A percentile compares a stretch with the other conserved stretches of the same genome.
Evolutionary conservation across 2,888 invertebrate genomes (phyloP).

Genomic region (Teleiodes luculella): DNA sequence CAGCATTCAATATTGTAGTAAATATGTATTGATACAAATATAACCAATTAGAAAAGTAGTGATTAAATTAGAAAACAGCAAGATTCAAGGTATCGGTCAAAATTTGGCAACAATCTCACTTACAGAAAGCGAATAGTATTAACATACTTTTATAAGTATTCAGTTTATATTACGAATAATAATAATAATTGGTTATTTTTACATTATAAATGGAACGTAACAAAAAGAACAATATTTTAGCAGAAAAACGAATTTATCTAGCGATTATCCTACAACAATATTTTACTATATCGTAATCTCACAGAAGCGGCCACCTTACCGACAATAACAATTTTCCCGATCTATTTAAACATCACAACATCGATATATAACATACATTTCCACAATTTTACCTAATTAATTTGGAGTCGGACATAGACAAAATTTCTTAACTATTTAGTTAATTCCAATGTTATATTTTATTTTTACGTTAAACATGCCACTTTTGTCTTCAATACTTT

Average conservation of each 20-base stretch:
- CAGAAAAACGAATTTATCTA: conserved; percentile 33
- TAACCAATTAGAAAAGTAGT: background rate
- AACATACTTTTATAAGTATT: conserved; percentile 18
- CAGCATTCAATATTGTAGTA: no score
- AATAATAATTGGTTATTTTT: background rate
- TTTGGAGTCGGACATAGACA: background rate
- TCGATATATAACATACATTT: conserved; percentile 17
- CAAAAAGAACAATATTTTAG: conserved; percentile 4
- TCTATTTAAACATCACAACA: conserved; percentile 23
- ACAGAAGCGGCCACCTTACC: background rate
- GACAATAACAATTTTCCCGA: conserved; percentile 17
- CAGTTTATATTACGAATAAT: background rate
- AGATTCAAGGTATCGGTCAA: conserved; percentile 32
- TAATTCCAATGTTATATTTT: background rate
- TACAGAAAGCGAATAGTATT: conserved; percentile 26
- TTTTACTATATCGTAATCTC: conserved; percentile 11
- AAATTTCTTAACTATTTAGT: conserved; percentile 5
- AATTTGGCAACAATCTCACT: conserved; percentile 56
- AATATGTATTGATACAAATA: background rate
- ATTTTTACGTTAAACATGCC: conserved; percentile 36
- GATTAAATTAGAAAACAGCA: background rate
- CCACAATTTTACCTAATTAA: background rate
- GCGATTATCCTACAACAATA: conserved; percentile 31
- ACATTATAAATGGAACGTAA: conserved; percentile 5
- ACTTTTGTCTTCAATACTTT: conserved; percentile 34